These are phyloP conservation scores for Neomorphus geoffroyi DNA, from an alignment of 2,797 vertebrate genomes.

Conservation along the genomic window DNA sequence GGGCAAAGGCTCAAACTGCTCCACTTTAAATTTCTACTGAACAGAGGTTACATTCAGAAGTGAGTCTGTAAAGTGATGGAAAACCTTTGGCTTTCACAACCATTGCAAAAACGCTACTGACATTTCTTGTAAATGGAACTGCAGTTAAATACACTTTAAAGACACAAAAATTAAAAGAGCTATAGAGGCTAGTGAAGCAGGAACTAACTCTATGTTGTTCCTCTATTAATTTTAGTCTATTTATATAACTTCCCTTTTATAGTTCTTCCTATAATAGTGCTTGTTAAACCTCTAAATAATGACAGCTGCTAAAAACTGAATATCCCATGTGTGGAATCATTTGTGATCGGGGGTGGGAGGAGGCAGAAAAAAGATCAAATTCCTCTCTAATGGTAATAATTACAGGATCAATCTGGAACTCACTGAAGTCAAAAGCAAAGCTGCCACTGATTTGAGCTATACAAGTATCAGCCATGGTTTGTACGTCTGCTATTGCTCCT, in stretches of 20 bases:
- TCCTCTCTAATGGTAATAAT: constrained; percentile 47
- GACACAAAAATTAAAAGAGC: constrained; percentile 41
- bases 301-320: constrained; percentile 43
- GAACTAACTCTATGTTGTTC: constrained; percentile 42
- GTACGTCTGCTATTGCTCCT: not conserved
- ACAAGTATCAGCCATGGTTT: not conserved
- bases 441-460: not conserved
- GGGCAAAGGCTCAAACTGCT: not conserved
- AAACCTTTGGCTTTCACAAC: constrained; percentile 14
- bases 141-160: constrained; percentile 38
- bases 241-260: constrained; percentile 60
- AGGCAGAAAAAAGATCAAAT: not conserved
- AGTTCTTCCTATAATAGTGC: constrained; percentile 29
- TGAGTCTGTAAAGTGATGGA: not conserved
- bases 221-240: constrained; percentile 45
- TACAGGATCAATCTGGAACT: not conserved
- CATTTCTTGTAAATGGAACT: constrained; percentile 16
- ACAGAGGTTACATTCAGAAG: not conserved
- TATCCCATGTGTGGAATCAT: constrained; percentile 34
- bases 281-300: constrained; percentile 57
- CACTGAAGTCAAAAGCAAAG: constrained; percentile 5
- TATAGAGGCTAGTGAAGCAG: constrained; percentile 20
- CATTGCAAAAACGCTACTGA: constrained; percentile 1
- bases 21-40: constrained; percentile 4
- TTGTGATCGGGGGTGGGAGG: not conserved